Evolutionary conservation across 2,888 invertebrate species (phyloP), one percentile per base, ranked within the genome.

Genomic region (Ormia ochracea): DNA sequence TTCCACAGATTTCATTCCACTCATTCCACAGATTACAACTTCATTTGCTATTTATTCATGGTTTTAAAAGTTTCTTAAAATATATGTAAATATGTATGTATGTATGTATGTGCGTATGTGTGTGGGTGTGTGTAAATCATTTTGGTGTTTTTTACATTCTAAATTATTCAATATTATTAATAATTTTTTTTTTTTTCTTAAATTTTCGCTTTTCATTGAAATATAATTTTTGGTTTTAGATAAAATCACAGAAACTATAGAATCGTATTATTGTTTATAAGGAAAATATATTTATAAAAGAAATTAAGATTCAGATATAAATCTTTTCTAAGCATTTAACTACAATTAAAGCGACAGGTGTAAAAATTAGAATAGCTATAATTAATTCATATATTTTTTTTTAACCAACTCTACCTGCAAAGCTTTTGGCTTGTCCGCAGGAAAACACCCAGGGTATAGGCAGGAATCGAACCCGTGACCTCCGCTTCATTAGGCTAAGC

Each of bases 211-310:
- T 68, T 61, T 43, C 26, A 19, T 48, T 23, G 23, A 36, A 38
- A 45, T 52, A 54, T 43, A 45, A 33, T 69, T 50, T 72, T 61
- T 59, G 28, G 38, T 58, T 69, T 65, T 59, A 65, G 50, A 21
- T 77, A 65, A 77, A 77, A 77, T 77, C 77, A 77, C 77, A 77
- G 77, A 77, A 77, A 77, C 65, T 77, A 77, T 77, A 72, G 50
- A 77, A 45, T 65, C 28, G 72, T 72, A 9, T 28, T 48, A 48
- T 63, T 63, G 9, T 63, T 33, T 36, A 36, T 38, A 26, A n/a
- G 45, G 14, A 61, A 61, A 28, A 31, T n/a, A n/a, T n/a, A n/a
- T n/a, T n/a, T n/a, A n/a, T n/a, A n/a, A n/a, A n/a, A n/a, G n/a
- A n/a, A n/a, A n/a, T n/a, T n/a, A n/a, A n/a, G n/a, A n/a, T n/a